phyloP scores from a whole-genome alignment of 2,797 vertebrate species.

The Pangasius krempfi region DNA sequence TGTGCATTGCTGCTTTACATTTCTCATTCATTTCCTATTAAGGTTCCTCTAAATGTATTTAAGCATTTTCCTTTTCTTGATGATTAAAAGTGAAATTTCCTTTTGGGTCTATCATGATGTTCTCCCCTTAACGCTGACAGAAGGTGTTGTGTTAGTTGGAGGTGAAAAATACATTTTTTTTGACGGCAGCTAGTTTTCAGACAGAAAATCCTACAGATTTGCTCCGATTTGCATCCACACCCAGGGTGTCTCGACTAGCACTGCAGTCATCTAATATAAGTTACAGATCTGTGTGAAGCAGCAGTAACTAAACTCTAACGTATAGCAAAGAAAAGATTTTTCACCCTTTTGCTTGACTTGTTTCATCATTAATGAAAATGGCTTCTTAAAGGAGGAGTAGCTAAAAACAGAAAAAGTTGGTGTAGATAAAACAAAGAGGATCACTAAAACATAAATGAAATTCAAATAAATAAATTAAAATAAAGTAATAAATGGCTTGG shows the following conservation, averaged over 20 bases:
- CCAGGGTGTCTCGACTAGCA: background rate
- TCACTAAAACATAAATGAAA: background rate
- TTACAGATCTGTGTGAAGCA: background rate
- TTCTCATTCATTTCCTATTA: background rate
- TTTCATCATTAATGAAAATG: background rate
- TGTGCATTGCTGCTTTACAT: background rate
- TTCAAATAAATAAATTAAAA: background rate
- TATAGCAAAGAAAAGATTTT: background rate
- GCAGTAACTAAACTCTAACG: background rate
- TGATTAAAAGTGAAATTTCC: background rate
- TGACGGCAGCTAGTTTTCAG: background rate
- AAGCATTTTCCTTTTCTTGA: background rate
- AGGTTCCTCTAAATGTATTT: background rate
- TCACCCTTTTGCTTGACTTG: background rate
- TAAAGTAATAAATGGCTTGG: background rate
- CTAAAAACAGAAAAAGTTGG: background rate
- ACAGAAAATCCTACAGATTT: conserved; percentile 21
- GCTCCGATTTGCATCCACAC: conserved; percentile 35
- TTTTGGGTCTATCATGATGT: background rate
- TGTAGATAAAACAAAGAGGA: background rate
- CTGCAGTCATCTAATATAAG: background rate
- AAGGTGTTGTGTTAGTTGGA: too few relatives aligned
- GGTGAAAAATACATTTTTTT: background rate
- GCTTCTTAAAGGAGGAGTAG: background rate
- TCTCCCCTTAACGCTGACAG: background rate